Evolutionary conservation across 2,113 vertebrate genomes (phyloP), one percentile per base, ranked within the genome.

Genomic region (Agapornis roseicollis): DNA sequence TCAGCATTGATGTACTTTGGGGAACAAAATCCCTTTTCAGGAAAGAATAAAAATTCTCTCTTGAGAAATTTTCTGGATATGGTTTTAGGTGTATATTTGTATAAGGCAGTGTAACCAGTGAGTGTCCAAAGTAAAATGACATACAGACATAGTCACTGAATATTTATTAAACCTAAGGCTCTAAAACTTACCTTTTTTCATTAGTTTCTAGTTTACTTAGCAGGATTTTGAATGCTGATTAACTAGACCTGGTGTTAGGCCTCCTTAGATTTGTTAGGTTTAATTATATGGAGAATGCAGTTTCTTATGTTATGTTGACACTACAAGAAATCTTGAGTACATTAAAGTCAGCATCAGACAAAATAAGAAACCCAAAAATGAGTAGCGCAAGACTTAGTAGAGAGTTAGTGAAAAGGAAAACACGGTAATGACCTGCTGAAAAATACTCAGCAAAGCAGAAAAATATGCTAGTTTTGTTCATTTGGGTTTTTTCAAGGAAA

Each of bases 231-330:
- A 89, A 15, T 35, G 56, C 55, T 91, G 56, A 92, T 94, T 93
- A 80, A 53, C 35, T 89, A 87, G 66, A 52, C 56, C 28, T 84
- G 71, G 18, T 80, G 37, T 70, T 71, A 68, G 66, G 12, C 79
- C 85, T n/a, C 37, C 42, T 63, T 84, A 70, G 66, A 80, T 88
- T 93, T 84, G 52, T 90, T 92, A 82, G 56, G 94, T 93, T 91
- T 93, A 83, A 88, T 97, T 97, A 93, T 58, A 42, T 22, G 74
- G 47, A 39, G 13, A 82, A 39, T 50, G 5, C 60, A 78, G 29
- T 80, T 91, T 80, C 61, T 81, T 95, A 42, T 24, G 49, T 78
- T 74, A 63, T 92, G 74, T 71, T 96, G 66, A 66, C 68, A 72
- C 49, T 58, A 41, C 22, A 71, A 13, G 58, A 55, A 80, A 79